A percentile compares a stretch with the other conserved stretches of the same genome.
Evolutionary conservation across 2,888 invertebrate genomes (phyloP).

Genomic region (Perizoma flavofasciatum): DNA sequence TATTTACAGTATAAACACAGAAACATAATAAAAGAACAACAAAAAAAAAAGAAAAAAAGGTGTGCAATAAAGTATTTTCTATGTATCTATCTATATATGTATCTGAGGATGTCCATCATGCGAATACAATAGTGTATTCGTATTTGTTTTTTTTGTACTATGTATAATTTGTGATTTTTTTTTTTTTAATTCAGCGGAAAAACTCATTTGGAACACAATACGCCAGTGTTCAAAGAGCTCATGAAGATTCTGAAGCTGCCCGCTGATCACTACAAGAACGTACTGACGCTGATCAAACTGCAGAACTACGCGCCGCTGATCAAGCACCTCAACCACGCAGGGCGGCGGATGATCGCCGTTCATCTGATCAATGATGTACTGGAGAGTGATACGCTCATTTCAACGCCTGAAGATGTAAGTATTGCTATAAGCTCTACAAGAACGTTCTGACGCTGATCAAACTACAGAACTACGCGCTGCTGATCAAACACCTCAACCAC

Average conservation of each 20-base stretch:
- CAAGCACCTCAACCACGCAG: constrained; percentile 93
- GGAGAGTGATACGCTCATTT: constrained; percentile 94
- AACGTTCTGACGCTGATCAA: constrained; percentile 94
- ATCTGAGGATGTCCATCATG: too few species aligned
- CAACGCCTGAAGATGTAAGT: constrained; percentile 93
- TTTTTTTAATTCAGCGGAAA: constrained; percentile 74
- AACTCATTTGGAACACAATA: constrained; percentile 86
- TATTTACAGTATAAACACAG: too few species aligned
- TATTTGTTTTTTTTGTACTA: too few species aligned
- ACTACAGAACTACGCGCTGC: constrained; percentile 93
- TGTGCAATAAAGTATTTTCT: too few species aligned
- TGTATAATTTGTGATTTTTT: too few species aligned
- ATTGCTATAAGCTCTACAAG: constrained; percentile 87
- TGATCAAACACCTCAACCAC: constrained; percentile 94
- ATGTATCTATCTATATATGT: too few species aligned
- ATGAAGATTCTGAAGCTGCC: constrained; percentile 97
- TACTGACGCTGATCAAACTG: constrained; percentile 93
- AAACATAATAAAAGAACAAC: too few species aligned
- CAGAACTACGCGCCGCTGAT: constrained; percentile 94
- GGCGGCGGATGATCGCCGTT: constrained; percentile 92
- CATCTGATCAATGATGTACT: constrained; percentile 95
- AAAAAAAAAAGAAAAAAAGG: too few species aligned
- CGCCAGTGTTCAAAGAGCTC: constrained; percentile 95
- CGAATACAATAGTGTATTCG: too few species aligned
- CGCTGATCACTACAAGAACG: constrained; percentile 96